These are phyloP conservation scores for Cremastinae sp. DNA, from an alignment of 2,888 invertebrate species.

Conservation along the genomic window DNA sequence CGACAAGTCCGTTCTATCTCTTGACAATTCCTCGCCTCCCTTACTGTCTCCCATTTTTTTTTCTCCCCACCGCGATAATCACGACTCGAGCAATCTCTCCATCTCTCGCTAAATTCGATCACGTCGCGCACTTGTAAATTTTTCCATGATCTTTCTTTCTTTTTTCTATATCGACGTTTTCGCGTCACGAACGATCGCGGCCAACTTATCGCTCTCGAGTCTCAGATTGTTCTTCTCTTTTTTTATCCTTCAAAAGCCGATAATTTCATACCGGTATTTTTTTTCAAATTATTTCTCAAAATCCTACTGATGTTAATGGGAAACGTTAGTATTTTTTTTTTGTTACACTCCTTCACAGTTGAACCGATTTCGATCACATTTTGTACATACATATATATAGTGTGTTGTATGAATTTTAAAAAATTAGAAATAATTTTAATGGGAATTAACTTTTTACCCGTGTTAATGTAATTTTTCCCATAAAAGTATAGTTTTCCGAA, in stretches of 20 bases:
- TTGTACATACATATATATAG: no score
- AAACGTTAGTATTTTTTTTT: no score
- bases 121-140: conserved; percentile 36
- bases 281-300: no score
- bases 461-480: no score
- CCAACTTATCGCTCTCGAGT: conserved; percentile 17
- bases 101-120: not conserved
- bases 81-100: conserved; percentile 1
- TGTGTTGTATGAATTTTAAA: no score
- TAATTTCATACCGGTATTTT: conserved; percentile 33
- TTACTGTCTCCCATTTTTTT: conserved; percentile 42
- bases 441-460: no score
- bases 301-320: no score
- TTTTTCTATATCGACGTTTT: not conserved
- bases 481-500: no score
- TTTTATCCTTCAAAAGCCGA: conserved; percentile 22
- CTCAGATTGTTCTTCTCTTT: conserved; percentile 6
- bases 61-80: not conserved
- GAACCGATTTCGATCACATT: no score
- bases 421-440: no score
- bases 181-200: conserved; percentile 13
- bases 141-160: conserved; percentile 36
- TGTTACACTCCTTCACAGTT: no score
- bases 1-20: conserved; percentile 23
- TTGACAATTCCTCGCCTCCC: not conserved